A percentile compares a stretch with the other conserved stretches of the same genome.
Conservation (phyloP, 64 coral and sea anemone species). For the Montipora foliosa region DNA sequence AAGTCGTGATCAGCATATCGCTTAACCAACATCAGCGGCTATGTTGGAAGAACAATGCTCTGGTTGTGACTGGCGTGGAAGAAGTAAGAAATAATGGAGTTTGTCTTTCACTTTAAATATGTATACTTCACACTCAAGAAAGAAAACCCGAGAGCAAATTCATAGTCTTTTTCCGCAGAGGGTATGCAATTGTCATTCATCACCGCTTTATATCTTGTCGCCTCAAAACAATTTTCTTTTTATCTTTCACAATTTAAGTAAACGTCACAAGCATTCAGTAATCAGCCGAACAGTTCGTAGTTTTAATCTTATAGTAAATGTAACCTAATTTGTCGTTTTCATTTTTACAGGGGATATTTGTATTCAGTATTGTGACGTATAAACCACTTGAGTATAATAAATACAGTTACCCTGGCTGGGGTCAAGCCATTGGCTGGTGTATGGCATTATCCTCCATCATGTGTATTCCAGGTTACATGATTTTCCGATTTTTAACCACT, state of each 20-base stretch:
- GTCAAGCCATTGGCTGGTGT: constrained; percentile 76
- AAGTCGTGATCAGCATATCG: too few relatives aligned
- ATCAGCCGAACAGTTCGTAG: neutral
- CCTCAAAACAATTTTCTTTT: too few relatives aligned
- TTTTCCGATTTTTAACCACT: constrained; percentile 32
- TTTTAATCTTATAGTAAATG: neutral
- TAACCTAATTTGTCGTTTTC: neutral
- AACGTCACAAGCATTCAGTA: neutral
- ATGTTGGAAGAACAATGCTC: too few relatives aligned
- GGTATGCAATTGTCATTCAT: too few relatives aligned
- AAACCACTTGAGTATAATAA: constrained; percentile 74
- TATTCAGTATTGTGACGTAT: constrained; percentile 73
- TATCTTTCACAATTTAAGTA: neutral
- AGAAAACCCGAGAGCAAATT: too few relatives aligned
- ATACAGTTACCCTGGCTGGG: constrained; percentile 70
- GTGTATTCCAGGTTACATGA: constrained; percentile 59
- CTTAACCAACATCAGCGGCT: too few relatives aligned
- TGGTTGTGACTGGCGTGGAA: too few relatives aligned
- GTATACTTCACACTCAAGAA: too few relatives aligned
- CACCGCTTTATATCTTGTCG: too few relatives aligned
- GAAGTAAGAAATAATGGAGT: too few relatives aligned
- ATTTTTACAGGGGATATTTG: constrained; percentile 69
- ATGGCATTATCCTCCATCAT: constrained; percentile 74
- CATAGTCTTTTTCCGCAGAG: too few relatives aligned
- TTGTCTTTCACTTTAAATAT: too few relatives aligned